Conservation (phyloP, 2,888 invertebrate species). For the Spodoptera exigua region DNA sequence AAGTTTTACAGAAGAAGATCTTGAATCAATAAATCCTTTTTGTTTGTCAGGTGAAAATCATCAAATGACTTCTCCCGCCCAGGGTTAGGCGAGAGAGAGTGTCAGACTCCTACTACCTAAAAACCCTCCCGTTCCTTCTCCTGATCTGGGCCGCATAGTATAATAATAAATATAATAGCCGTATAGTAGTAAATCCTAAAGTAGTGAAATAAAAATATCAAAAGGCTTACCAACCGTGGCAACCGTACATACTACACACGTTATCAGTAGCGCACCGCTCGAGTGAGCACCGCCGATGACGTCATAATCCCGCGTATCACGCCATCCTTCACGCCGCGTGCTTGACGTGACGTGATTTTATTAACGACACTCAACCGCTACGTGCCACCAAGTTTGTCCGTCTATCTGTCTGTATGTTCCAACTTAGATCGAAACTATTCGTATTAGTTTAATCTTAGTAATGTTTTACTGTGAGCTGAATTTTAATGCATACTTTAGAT, state of each 20-base stretch:
- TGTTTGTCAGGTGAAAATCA: too few species aligned
- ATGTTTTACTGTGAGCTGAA: slow-evolving; percentile 14
- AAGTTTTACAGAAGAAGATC: too few species aligned
- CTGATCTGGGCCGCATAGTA: too few species aligned
- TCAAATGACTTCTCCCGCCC: too few species aligned
- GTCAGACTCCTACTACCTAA: too few species aligned
- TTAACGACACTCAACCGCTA: slow-evolving; percentile 62
- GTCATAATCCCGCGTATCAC: slow-evolving; percentile 75
- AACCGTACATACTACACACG: slow-evolving; percentile 52
- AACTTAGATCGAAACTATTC: slow-evolving; percentile 25
- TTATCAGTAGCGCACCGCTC: slow-evolving; percentile 73
- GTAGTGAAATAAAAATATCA: neutral
- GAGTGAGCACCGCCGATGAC: slow-evolving; percentile 78
- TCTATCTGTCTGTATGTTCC: slow-evolving; percentile 37
- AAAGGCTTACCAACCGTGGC: neutral
- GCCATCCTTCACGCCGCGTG: slow-evolving; percentile 62
- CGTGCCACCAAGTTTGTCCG: slow-evolving; percentile 22
- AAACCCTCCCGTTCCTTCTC: too few species aligned
- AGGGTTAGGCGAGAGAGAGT: too few species aligned
- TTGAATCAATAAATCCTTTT: too few species aligned
- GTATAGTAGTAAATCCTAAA: too few species aligned
- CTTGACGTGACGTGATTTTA: slow-evolving; percentile 69
- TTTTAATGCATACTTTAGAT: slow-evolving; percentile 3
- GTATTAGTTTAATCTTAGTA: slow-evolving; percentile 19
- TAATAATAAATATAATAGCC: too few species aligned